Base-by-base conservation (phyloP, 2,888 invertebrate species). In the Euplagia quadripunctaria region DNA sequence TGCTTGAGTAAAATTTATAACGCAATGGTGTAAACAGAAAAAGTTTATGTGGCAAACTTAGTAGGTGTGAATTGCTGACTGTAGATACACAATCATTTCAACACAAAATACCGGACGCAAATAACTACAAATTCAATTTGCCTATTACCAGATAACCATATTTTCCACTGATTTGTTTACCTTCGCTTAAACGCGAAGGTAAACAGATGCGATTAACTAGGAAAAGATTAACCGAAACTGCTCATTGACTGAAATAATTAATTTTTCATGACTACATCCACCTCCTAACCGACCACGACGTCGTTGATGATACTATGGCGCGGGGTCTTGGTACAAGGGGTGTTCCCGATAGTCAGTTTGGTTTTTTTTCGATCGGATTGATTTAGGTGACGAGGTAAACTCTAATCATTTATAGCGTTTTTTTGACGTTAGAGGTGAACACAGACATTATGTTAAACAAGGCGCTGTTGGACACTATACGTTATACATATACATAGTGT, bases 21-120 rank as follows among this genome's bases (percentile, higher is more conserved):
- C 31, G 16, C 43, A 20, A 20, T 55, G 43, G 31, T 65, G 71
- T 71, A 65, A 55, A 65, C 55, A 20, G 70, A 55, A 65, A 64
- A 64, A 64, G 64, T 55, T 51, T 17, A 52, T 70, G 70, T 43
- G 20, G 43, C 20, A 70, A 64, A 42, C n/a, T n/a, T 41, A 31
- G 1, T 63, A 46, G 42, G 55, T 70, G 64, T 70, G n/a, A 52
- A 65, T 31, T 51, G 43, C 55, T 17, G 20, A 65, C 9, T 52
- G 64, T 55, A 20, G 49, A 51, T 52, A 17, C 42, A 42, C 52
- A 55, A 7, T 49, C n/a, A 51, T 58, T 42, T 43, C 31, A 4
- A 61, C 31, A 7, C 61, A 31, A 31, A 61, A 61, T 61, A 58
- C 20, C 58, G 12, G 58, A 20, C 58, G 12, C 12, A 58, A 58